A percentile compares a stretch with the other conserved stretches of the same genome.
phyloP scores from a whole-genome alignment of 64 coral and sea anemone genomes.

The Montipora foliosa region DNA sequence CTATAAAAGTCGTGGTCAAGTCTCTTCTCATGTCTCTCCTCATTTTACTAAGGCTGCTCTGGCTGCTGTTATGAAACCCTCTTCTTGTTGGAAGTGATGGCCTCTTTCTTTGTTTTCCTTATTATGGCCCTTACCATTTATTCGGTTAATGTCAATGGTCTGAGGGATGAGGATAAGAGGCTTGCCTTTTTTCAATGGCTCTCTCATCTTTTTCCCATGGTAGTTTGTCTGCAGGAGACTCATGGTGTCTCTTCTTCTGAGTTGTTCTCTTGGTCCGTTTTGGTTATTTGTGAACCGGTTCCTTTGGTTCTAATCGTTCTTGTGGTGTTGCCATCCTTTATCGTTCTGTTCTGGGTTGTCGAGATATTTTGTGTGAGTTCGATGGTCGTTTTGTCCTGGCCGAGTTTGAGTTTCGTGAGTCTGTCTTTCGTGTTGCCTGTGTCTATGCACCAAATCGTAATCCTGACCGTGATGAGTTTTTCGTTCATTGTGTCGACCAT shows the following conservation, averaged over 20 bases:
- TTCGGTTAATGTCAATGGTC: background rate
- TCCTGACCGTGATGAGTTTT: background rate
- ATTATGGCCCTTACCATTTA: background rate
- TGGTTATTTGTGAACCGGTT: background rate
- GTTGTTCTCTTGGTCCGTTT: background rate
- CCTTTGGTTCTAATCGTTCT: background rate
- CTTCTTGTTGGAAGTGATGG: background rate
- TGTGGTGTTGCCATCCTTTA: background rate
- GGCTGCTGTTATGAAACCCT: background rate
- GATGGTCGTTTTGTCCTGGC: background rate
- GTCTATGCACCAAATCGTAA: background rate
- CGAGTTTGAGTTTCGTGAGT: background rate
- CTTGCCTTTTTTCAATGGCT: background rate
- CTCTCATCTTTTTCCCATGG: background rate
- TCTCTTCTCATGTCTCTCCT: no score
- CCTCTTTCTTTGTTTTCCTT: background rate
- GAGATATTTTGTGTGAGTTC: background rate
- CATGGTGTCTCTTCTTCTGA: background rate
- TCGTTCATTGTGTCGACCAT: background rate
- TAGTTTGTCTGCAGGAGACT: conserved; percentile 28
- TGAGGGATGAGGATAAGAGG: background rate
- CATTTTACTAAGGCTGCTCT: background rate
- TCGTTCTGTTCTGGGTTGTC: background rate
- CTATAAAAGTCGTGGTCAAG: no score
- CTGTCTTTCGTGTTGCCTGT: background rate